Evolutionary conservation across 2,797 vertebrate genomes (phyloP).

Genomic region (Melanotaenia nigrans): DNA sequence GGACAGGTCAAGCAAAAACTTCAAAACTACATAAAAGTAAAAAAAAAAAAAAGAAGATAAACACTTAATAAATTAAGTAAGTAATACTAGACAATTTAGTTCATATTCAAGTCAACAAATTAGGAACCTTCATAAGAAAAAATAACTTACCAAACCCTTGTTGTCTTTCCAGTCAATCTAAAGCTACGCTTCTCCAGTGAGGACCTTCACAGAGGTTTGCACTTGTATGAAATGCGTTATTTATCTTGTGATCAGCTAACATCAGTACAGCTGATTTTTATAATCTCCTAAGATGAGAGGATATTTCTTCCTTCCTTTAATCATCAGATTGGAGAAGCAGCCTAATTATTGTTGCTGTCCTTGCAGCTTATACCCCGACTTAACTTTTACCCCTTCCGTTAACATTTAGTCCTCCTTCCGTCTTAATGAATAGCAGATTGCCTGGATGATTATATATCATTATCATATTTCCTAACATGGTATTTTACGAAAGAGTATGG

Average conservation of each 20-base stretch:
- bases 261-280: not conserved
- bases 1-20: too few relatives aligned
- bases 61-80: too few relatives aligned
- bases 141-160: not conserved
- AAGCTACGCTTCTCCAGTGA: not conserved
- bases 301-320: not conserved
- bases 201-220: not conserved
- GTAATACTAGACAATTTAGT: too few relatives aligned
- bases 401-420: not conserved
- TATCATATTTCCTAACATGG: not conserved
- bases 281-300: not conserved
- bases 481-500: not conserved
- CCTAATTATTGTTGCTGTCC: not conserved
- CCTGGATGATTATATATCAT: not conserved
- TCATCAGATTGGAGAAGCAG: too few relatives aligned
- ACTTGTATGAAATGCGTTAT: not conserved
- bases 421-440: not conserved
- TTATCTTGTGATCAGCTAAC: not conserved
- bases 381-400: not conserved
- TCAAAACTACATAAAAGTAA: too few relatives aligned
- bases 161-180: not conserved
- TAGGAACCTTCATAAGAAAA: conserved; percentile 2
- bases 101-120: not conserved
- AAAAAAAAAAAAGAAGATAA: too few relatives aligned
- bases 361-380: not conserved